phyloP scores from a whole-genome alignment of 2,113 vertebrate species.

The Gila orcuttii region DNA sequence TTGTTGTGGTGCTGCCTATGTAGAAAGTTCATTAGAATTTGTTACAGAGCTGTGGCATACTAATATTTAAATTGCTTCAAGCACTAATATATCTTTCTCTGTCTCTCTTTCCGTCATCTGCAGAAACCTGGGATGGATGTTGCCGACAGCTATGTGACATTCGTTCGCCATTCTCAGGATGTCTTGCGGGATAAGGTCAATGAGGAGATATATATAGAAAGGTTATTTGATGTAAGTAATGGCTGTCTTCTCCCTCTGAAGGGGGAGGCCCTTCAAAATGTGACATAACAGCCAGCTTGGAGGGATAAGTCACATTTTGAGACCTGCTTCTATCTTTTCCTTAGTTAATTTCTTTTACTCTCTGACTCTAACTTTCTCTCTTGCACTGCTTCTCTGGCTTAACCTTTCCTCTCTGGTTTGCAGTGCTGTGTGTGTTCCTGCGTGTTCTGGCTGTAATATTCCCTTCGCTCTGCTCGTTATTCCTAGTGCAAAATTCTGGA shows the following conservation, averaged over 20 bases:
- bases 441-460: conserved; percentile 57
- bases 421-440: conserved; percentile 39
- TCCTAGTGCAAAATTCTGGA: conserved; percentile 46
- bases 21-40: not conserved
- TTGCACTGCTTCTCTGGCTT: conserved; percentile 41
- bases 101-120: conserved; percentile 45
- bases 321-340: conserved; percentile 64
- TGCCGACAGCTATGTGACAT: conserved; percentile 97
- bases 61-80: not conserved
- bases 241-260: conserved; percentile 81
- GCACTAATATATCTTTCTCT: not conserved
- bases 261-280: conserved; percentile 87
- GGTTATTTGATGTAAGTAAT: conserved; percentile 99
- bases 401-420: conserved; percentile 29
- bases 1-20: not conserved
- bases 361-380: conserved; percentile 17
- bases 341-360: conserved; percentile 45
- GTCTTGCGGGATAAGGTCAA: conserved; percentile 99
- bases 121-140: conserved; percentile 99
- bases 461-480: conserved; percentile 70
- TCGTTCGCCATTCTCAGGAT: conserved; percentile 99
- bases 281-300: conserved; percentile 86
- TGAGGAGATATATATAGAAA: conserved; percentile 99
- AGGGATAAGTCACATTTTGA: conserved; percentile 95
- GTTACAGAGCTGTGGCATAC: not conserved